Evolutionary conservation across 1,140 invertebrate genomes (phyloP).

Genomic region (Drosophila tropicalis): DNA sequence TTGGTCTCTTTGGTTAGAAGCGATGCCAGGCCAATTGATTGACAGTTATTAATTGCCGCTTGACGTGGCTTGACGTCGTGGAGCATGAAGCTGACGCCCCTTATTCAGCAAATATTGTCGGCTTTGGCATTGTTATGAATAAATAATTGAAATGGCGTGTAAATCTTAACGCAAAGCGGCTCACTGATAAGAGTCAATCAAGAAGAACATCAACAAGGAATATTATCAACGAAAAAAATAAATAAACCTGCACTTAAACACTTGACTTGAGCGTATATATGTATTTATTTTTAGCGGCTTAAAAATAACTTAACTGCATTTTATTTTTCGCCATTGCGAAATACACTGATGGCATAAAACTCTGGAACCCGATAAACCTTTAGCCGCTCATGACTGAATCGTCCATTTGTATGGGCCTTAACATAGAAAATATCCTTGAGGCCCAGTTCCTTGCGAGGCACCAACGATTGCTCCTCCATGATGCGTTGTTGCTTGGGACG

Average conservation of each 20-base stretch:
- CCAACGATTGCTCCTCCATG: slow-evolving; percentile 35
- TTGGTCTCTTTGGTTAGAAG: slow-evolving; percentile 43
- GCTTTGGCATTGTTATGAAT: slow-evolving; percentile 50
- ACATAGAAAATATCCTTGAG: slow-evolving; percentile 79
- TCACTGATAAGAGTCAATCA: slow-evolving; percentile 25
- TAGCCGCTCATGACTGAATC: slow-evolving; percentile 72
- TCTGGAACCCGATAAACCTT: slow-evolving; percentile 76
- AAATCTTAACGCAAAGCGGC: slow-evolving; percentile 44
- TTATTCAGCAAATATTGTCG: slow-evolving; percentile 35
- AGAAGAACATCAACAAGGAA: slow-evolving; percentile 19
- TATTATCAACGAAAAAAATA: slow-evolving; percentile 14
- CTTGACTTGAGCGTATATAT: slow-evolving; percentile 32
- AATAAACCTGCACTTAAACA: slow-evolving; percentile 29
- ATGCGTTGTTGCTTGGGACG: slow-evolving; percentile 64
- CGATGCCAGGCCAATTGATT: slow-evolving; percentile 71
- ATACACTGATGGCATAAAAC: slow-evolving; percentile 79
- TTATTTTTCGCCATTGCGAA: slow-evolving; percentile 59
- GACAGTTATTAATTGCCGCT: slow-evolving; percentile 79
- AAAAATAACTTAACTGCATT: slow-evolving; percentile 60
- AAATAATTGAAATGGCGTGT: slow-evolving; percentile 67
- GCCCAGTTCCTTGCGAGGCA: slow-evolving; percentile 40
- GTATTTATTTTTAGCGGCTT: slow-evolving; percentile 73
- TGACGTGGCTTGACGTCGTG: slow-evolving; percentile 53
- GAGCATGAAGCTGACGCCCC: slow-evolving; percentile 42
- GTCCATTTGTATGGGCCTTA: slow-evolving; percentile 69